Conservation (phyloP, 2,797 vertebrate species). For the Fundulus diaphanus region DNA sequence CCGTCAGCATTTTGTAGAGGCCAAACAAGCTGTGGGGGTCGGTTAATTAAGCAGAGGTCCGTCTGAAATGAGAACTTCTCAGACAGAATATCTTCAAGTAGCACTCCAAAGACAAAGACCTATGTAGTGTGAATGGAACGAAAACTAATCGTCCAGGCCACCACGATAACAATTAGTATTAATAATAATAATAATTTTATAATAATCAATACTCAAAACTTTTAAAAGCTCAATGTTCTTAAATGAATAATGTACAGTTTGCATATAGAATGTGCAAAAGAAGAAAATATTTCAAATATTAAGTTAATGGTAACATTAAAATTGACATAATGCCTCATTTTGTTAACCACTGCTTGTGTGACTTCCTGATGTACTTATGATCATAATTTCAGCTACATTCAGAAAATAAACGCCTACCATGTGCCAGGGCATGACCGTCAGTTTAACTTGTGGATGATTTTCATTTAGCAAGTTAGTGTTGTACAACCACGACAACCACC, state of each 20-base stretch:
- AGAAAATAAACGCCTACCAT: too few relatives aligned
- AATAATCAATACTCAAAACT: too few relatives aligned
- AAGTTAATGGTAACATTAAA: background rate
- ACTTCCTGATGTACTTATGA: background rate
- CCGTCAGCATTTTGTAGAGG: background rate
- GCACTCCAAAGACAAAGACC: too few relatives aligned
- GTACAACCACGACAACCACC: background rate
- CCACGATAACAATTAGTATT: too few relatives aligned
- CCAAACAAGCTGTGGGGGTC: constrained; percentile 10
- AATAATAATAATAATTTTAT: too few relatives aligned
- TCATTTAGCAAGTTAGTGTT: background rate
- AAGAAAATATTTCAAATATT: background rate
- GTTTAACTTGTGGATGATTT: background rate
- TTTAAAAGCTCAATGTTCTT: background rate
- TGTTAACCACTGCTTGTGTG: background rate
- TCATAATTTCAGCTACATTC: background rate
- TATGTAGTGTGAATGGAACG: too few relatives aligned
- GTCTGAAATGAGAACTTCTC: background rate
- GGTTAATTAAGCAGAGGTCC: constrained; percentile 15
- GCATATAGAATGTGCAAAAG: background rate
- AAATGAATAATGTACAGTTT: background rate
- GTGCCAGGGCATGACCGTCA: background rate
- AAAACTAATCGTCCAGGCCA: too few relatives aligned
- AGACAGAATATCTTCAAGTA: background rate
- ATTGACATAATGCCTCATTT: background rate